Evolutionary conservation across 2,888 invertebrate species (phyloP), one percentile per base, ranked within the genome.

Genomic region (Andrena bucephala): DNA sequence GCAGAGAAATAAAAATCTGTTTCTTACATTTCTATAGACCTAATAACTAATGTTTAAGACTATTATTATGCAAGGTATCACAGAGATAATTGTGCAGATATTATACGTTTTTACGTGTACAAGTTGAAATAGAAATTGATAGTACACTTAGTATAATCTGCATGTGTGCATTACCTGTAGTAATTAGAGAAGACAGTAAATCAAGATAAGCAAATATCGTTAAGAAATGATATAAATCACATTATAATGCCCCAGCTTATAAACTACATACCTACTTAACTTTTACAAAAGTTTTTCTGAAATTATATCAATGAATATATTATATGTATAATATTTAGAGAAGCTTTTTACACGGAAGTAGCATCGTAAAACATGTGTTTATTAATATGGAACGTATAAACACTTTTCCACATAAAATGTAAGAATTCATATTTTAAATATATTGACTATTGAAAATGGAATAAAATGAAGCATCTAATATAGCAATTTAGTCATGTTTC

Each of bases 61-160:
- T 81, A 81, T 65, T 69, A 76, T 72, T 76, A 83, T 83, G 65
- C 62, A 74, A 72, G 68, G 33, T 83, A 81, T 83, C 82, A 83
- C 82, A 83, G 82, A 70, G 66, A 81, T 63, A 68, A 68, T 75
- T 74, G 65, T 71, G 50, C n/a, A 75, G 52, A 72, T 31, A 68
- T 76, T 57, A 65, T 67, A 42, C 60, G 33, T 69, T 63, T 72
- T 29, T 59, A 67, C 16, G 73, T 77, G 31, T 73, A 75, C 74
- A 71, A 57, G 20, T 57, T n/a, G 29, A 75, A 77, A 83, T 71
- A 71, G 50, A 50, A 60, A 63, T 60, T 60, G 20, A 27, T 59
- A 50, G 48, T 72, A 69, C 73, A 74, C 57, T 62, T 31, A 31
- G 48, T 63, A 68, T 66, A 71, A 79, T 62, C 7, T 74, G 69